Evolutionary conservation across 2,888 invertebrate species (phyloP).

Genomic region (Microctonus hyperodae): DNA sequence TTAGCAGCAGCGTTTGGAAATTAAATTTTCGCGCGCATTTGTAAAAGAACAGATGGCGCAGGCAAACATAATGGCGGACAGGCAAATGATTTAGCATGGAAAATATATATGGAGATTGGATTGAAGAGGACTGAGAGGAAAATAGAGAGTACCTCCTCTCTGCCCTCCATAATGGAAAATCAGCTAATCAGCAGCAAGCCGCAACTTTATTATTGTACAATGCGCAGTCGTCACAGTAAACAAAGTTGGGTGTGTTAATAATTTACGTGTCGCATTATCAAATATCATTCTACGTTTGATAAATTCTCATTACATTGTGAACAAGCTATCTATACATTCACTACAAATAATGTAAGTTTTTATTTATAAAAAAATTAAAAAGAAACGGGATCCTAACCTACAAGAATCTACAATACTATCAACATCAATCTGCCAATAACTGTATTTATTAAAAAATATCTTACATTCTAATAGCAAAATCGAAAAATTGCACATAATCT

Average conservation of each 20-base stretch:
- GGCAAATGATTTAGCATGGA: too few relatives aligned
- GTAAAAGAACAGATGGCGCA: too few relatives aligned
- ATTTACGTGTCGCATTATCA: neutral
- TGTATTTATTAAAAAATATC: constrained; percentile 57
- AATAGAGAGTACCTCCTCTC: too few relatives aligned
- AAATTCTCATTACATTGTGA: neutral
- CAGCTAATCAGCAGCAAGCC: too few relatives aligned
- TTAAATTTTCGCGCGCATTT: too few relatives aligned
- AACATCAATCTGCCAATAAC: constrained; percentile 39
- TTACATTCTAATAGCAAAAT: constrained; percentile 48
- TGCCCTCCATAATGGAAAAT: too few relatives aligned
- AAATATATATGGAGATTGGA: too few relatives aligned
- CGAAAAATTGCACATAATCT: neutral
- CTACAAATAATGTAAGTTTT: constrained; percentile 18
- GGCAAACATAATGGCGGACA: too few relatives aligned
- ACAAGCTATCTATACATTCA: neutral
- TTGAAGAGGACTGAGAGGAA: too few relatives aligned
- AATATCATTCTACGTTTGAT: neutral
- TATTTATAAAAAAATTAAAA: neutral
- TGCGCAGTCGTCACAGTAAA: neutral
- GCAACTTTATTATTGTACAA: too few relatives aligned
- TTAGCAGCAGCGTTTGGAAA: too few relatives aligned
- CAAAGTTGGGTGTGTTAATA: neutral
- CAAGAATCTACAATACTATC: constrained; percentile 8
- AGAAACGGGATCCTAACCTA: constrained; percentile 8